Evolutionary conservation across 35 echinoderm and acorn worm species (phyloP).

Genomic region (Holothuria glaberrima): DNA sequence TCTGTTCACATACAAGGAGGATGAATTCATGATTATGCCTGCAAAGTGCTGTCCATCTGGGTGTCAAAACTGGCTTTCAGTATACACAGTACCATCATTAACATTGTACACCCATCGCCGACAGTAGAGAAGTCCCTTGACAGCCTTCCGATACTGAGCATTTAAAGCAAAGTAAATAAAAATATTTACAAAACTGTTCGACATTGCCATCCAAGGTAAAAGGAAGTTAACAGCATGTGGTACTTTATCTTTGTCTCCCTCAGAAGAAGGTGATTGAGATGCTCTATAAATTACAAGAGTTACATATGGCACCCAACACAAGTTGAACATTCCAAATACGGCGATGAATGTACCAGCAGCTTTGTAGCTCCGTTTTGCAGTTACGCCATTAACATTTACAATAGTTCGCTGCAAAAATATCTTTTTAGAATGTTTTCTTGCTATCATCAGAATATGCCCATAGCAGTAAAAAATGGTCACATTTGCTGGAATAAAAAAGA

Average conservation of each 20-base stretch:
- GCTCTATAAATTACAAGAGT: slow-evolving; percentile 12
- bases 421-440: slow-evolving; percentile 10
- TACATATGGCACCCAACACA: slow-evolving; percentile 36
- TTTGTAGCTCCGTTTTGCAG: not conserved
- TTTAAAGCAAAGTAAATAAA: slow-evolving; percentile 22
- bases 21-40: too few relatives aligned
- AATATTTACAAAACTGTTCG: slow-evolving; percentile 47
- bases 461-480: slow-evolving; percentile 43
- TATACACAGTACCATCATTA: too few relatives aligned
- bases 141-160: slow-evolving; percentile 10
- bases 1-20: too few relatives aligned
- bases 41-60: too few relatives aligned
- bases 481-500: slow-evolving; percentile 25
- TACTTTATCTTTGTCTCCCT: not conserved
- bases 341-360: not conserved
- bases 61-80: too few relatives aligned
- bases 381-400: not conserved
- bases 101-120: not conserved
- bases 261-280: too few relatives aligned
- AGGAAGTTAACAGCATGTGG: slow-evolving; percentile 38
- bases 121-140: not conserved
- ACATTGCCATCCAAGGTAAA: slow-evolving; percentile 54
- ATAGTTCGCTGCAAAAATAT: slow-evolving; percentile 1
- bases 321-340: slow-evolving; percentile 46
- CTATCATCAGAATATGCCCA: slow-evolving; percentile 2